A percentile compares a stretch with the other conserved stretches of the same genome.
Evolutionary conservation across 2,797 vertebrate species (phyloP).

Genomic region (Micropoecilia bifurca): DNA sequence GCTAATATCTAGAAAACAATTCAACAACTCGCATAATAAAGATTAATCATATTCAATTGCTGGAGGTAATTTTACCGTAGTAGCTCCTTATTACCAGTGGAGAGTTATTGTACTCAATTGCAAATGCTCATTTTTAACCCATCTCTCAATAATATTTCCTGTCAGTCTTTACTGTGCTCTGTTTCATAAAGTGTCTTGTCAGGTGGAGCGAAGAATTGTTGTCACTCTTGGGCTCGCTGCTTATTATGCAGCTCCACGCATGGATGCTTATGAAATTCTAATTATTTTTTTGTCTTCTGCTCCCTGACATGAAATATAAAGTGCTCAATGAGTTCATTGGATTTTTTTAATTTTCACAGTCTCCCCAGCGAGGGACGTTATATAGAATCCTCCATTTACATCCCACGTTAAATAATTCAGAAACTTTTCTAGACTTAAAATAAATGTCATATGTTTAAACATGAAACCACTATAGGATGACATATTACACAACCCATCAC

Average conservation of each 20-base stretch:
- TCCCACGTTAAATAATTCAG: constrained; percentile 61
- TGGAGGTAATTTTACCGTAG: constrained; percentile 4
- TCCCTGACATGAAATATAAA: constrained; percentile 45
- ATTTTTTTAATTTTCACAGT: constrained; percentile 65
- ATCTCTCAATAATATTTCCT: constrained; percentile 13
- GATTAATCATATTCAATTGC: constrained; percentile 6
- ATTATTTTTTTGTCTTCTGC: neutral
- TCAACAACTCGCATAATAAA: constrained; percentile 6
- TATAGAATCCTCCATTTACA: constrained; percentile 30
- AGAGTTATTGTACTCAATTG: neutral
- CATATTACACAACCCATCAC: constrained; percentile 50
- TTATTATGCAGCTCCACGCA: constrained; percentile 24
- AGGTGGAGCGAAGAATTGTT: neutral
- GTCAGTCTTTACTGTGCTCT: neutral
- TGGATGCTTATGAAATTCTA: constrained; percentile 17
- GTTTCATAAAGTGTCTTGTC: neutral
- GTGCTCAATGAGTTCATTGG: constrained; percentile 38
- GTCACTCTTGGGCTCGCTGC: constrained; percentile 5
- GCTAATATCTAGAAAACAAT: constrained; percentile 13
- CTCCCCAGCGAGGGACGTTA: constrained; percentile 46
- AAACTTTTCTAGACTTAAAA: constrained; percentile 65
- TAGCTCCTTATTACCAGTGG: neutral
- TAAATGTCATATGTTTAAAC: constrained; percentile 62
- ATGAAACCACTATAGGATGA: constrained; percentile 50
- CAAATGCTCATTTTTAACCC: constrained; percentile 3